Conservation (phyloP, 1,140 invertebrate genomes). For the Papilio aristodemus region DNA sequence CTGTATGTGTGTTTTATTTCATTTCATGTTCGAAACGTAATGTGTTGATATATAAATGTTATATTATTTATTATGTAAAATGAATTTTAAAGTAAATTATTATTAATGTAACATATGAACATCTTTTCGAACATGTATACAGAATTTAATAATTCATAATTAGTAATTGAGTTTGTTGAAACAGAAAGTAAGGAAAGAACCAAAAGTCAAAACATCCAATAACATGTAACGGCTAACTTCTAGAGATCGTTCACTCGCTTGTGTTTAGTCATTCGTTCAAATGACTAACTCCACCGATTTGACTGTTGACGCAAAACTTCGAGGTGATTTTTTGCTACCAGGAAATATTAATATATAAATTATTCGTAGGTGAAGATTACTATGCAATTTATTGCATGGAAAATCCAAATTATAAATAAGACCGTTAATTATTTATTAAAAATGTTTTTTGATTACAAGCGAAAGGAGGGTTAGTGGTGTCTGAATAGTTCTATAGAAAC, state of each 20-base stretch:
- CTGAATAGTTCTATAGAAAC: too few species aligned
- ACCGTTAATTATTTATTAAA: too few species aligned
- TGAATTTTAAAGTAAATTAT: constrained; percentile 1
- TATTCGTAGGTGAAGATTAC: constrained; percentile 1
- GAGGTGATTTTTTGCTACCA: constrained; percentile 19
- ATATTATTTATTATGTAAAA: not conserved
- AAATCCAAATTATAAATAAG: too few species aligned
- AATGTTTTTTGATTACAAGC: too few species aligned
- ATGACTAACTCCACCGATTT: constrained; percentile 29
- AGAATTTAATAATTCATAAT: not conserved
- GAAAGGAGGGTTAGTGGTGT: too few species aligned
- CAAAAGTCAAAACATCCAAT: not conserved
- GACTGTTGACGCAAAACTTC: constrained; percentile 28
- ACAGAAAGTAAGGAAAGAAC: not conserved
- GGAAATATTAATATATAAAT: not conserved
- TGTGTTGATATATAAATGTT: constrained; percentile 3
- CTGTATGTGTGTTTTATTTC: constrained; percentile 20
- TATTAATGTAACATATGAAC: not conserved
- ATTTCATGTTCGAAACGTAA: constrained; percentile 21
- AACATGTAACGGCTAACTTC: not conserved
- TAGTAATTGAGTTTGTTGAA: not conserved
- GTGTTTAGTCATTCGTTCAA: constrained; percentile 14
- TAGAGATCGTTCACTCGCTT: constrained; percentile 2
- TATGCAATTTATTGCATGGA: too few species aligned
- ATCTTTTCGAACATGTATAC: too few species aligned